These are phyloP conservation scores for Mimumesa dahlbomi DNA, from an alignment of 2,888 invertebrate species.

Conservation along the genomic window DNA sequence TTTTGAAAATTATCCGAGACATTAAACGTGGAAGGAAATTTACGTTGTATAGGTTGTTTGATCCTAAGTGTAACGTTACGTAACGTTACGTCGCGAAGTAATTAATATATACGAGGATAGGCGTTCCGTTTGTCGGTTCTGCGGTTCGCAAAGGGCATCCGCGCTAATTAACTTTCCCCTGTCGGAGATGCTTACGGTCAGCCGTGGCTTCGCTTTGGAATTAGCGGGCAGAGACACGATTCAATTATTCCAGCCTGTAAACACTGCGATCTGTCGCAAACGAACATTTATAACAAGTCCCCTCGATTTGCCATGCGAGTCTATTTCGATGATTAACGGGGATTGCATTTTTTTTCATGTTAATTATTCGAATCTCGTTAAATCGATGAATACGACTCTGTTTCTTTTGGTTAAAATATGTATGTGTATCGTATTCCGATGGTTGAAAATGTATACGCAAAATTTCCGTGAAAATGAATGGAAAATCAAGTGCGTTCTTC, in stretches of 20 bases:
- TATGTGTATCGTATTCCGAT: too few relatives aligned
- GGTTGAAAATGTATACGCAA: too few relatives aligned
- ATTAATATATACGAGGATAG: constrained; percentile 8
- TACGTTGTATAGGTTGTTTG: too few relatives aligned
- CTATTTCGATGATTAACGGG: too few relatives aligned
- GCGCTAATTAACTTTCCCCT: constrained; percentile 31
- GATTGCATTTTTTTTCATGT: too few relatives aligned
- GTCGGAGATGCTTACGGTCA: constrained; percentile 1
- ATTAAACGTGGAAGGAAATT: too few relatives aligned
- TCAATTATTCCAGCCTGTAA: constrained; percentile 38
- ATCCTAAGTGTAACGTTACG: not conserved
- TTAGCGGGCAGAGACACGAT: constrained; percentile 18
- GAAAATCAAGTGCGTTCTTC: too few relatives aligned
- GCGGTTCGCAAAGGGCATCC: constrained; percentile 18
- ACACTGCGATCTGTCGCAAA: constrained; percentile 15
- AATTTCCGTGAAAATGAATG: too few relatives aligned
- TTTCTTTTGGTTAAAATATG: too few relatives aligned
- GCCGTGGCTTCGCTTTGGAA: constrained; percentile 14
- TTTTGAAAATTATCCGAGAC: too few relatives aligned
- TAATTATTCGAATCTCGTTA: too few relatives aligned
- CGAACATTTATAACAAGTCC: constrained; percentile 14
- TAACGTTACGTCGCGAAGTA: not conserved
- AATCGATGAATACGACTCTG: too few relatives aligned
- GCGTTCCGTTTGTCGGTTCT: constrained; percentile 12
- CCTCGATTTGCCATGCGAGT: constrained; percentile 1